Evolutionary conservation across 2,888 invertebrate genomes (phyloP).

Genomic region (Cynaeus angustus): DNA sequence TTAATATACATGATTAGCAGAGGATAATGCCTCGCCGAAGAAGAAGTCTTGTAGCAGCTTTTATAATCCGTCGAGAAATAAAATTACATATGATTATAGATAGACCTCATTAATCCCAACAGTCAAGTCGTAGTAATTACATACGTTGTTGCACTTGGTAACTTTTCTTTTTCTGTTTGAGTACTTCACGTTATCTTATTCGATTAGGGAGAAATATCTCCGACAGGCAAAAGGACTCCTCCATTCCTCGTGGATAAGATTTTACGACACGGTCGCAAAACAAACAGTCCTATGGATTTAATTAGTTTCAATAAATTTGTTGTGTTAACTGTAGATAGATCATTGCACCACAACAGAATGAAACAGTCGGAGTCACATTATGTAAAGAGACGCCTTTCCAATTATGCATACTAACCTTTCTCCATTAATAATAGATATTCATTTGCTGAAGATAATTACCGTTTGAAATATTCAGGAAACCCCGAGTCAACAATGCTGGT

Average conservation of each 20-base stretch:
- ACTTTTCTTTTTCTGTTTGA: slow-evolving; percentile 24
- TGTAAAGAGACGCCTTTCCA: slow-evolving; percentile 31
- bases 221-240: slow-evolving; percentile 23
- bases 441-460: slow-evolving; percentile 37
- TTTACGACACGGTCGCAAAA: slow-evolving; percentile 6
- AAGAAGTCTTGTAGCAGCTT: slow-evolving; percentile 16
- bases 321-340: background rate
- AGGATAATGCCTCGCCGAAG: slow-evolving; percentile 11
- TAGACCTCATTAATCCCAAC: slow-evolving; percentile 37
- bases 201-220: slow-evolving; percentile 28
- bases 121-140: slow-evolving; percentile 38
- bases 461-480: slow-evolving; percentile 44
- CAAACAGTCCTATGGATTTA: slow-evolving; percentile 32
- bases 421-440: slow-evolving; percentile 39
- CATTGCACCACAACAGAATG: slow-evolving; percentile 8
- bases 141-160: slow-evolving; percentile 37
- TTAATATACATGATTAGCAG: slow-evolving; percentile 20
- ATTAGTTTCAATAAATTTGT: slow-evolving; percentile 26
- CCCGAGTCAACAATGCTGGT: slow-evolving; percentile 31
- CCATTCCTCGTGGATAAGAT: slow-evolving; percentile 22
- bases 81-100: slow-evolving; percentile 40
- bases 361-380: slow-evolving; percentile 9
- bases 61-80: slow-evolving; percentile 26
- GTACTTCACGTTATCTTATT: slow-evolving; percentile 7
- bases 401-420: slow-evolving; percentile 33